Evolutionary conservation across 1,140 invertebrate species (phyloP).

Genomic region (Diabrotica undecimpunctata): DNA sequence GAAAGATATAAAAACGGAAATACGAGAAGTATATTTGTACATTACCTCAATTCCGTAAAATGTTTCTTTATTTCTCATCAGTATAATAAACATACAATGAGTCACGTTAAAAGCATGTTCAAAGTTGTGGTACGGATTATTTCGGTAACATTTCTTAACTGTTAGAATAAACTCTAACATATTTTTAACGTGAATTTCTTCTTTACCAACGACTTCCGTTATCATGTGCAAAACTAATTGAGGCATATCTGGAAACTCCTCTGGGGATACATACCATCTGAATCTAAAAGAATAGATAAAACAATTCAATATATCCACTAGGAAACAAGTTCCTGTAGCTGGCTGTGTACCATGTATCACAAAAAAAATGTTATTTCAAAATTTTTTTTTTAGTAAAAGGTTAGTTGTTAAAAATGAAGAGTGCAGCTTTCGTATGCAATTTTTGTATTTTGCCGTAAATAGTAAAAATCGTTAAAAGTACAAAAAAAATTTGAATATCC

Average conservation of each 20-base stretch:
- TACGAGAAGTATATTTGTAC: too few relatives aligned
- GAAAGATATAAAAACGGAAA: too few relatives aligned
- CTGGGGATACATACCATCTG: conserved; percentile 52
- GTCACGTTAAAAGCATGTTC: conserved; percentile 57
- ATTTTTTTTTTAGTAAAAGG: too few relatives aligned
- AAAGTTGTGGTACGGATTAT: conserved; percentile 58
- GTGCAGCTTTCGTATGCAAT: too few relatives aligned
- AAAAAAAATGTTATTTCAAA: too few relatives aligned
- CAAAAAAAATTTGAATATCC: too few relatives aligned
- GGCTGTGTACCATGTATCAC: too few relatives aligned
- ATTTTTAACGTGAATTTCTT: conserved; percentile 44
- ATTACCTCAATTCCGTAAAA: conserved; percentile 50
- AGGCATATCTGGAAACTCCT: conserved; percentile 48
- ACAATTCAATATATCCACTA: not conserved
- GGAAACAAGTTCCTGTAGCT: not conserved
- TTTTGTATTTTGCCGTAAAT: not conserved
- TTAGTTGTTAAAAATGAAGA: too few relatives aligned
- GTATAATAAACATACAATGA: conserved; percentile 56
- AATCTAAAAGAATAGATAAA: conserved; percentile 43
- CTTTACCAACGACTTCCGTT: conserved; percentile 46
- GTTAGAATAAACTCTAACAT: conserved; percentile 49
- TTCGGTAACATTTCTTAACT: conserved; percentile 50
- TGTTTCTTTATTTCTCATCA: conserved; percentile 48
- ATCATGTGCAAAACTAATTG: conserved; percentile 52
- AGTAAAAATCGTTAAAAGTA: too few relatives aligned